Evolutionary conservation across 2,113 vertebrate genomes (phyloP), one percentile per base, ranked within the genome.

Genomic region (Arenaria interpres): DNA sequence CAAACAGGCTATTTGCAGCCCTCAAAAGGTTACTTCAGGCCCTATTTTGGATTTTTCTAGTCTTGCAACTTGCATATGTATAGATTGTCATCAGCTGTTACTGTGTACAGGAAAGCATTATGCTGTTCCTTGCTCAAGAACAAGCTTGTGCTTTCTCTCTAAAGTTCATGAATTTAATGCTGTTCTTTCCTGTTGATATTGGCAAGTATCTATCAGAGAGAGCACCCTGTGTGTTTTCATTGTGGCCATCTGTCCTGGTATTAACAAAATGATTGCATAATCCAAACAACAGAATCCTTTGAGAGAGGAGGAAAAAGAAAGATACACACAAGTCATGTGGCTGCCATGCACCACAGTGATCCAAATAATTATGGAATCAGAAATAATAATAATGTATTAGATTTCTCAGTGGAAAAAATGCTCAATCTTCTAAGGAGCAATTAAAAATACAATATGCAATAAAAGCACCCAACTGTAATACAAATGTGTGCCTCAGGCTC

Each of bases 161-260:
- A 59, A 92, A 95, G 74, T 89, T 85, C 80, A 85, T 89, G 22
- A 88, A 89, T 92, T 95, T 88, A 81, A 57, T 96, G 96, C 50
- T 79, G 45, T 74, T 85, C 94, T 91, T 97, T 97, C 96, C 93
- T 96, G 96, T 97, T 97, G 94, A 97, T 89, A 85, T 93, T 97
- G 96, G 95, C 95, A 89, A 88, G 81, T 66, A 57, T 93, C 46
- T 96, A 41, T 69, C 91, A 87, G 95, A 93, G 66, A 94, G 95
- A 92, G 87, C 67, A 93, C 94, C 89, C 96, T 80, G 87, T 76
- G 25, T 96, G 89, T 96, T 93, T 95, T 93, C 87, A 77, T 71
- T 89, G 84, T 92, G 81, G 71, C 96, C 97, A 97, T 97, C 96
- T 97, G 95, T 94, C 87, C 89, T 73, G 84, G 67, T 89, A 92